Evolutionary conservation across 2,113 vertebrate genomes (phyloP), one percentile per base, ranked within the genome.

Genomic region (Paramisgurnus dabryanus): DNA sequence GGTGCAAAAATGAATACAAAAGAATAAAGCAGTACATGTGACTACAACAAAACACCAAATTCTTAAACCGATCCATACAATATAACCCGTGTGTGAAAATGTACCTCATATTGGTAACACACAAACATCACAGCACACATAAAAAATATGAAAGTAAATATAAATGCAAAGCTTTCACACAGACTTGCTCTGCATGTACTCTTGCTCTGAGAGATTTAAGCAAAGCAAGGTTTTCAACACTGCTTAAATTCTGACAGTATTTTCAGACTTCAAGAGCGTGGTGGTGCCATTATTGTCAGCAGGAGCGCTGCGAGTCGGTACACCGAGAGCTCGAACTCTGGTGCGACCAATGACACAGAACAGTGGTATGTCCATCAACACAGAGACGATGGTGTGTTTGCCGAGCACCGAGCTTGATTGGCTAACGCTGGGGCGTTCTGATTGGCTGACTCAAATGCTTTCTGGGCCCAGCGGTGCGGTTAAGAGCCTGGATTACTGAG

Each of bases 401-500:
- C 80, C 63, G 70, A 73, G 67, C 66, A 22, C 39, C n/a, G 6
- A 13, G n/a, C 40, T 67, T 39, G 27, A 76, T 76, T 76, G 74
- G 74, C 61, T 66, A 53, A 76, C 3, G 63, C 45, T 39, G 63
- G 43, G 47, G 27, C 15, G 15, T 41, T 76, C 74, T 66, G 83
- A 85, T 85, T 85, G 83, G 83, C 53, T 74, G 64, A 61, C 64
- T 81, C 61, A 77, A 78, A 81, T 58, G 58, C 76, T 84, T 60
- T 43, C 64, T 67, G 68, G 85, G 82, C 77, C 82, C 82, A 84
- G 77, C 73, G 82, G 82, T 84, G 82, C 82, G 80, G 79, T 84
- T 86, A 86, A 86, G 80, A 86, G 92, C 90, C 80, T 92, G 93
- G 94, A 95, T 96, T 92, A 94, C 94, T 80, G 93, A 98, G 95